These are phyloP conservation scores for Mythimna impura DNA, from an alignment of 2,888 invertebrate genomes.

Conservation along the genomic window DNA sequence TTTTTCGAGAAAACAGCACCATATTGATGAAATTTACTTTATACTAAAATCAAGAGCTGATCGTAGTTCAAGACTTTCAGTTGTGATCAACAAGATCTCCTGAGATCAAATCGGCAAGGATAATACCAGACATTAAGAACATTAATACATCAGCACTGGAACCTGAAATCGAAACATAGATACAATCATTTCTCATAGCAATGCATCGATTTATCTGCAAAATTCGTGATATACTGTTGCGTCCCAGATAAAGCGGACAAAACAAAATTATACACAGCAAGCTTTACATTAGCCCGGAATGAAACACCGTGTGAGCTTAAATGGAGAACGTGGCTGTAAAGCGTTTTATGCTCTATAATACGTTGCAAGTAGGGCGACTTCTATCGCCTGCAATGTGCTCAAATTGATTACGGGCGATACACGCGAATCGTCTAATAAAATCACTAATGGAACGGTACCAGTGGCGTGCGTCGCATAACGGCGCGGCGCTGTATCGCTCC, in stretches of 20 bases:
- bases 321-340: slow-evolving; percentile 75
- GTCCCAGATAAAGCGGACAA: slow-evolving; percentile 73
- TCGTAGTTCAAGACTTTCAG: slow-evolving; percentile 21
- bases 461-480: slow-evolving; percentile 89
- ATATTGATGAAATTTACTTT: neutral
- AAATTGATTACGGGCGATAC: slow-evolving; percentile 88
- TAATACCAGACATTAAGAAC: slow-evolving; percentile 34
- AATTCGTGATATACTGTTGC: slow-evolving; percentile 75
- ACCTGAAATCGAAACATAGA: slow-evolving; percentile 41
- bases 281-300: slow-evolving; percentile 74
- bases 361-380: slow-evolving; percentile 82
- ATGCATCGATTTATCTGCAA: slow-evolving; percentile 61
- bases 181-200: slow-evolving; percentile 49
- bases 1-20: neutral
- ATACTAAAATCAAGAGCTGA: slow-evolving; percentile 18
- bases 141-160: slow-evolving; percentile 37
- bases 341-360: slow-evolving; percentile 82
- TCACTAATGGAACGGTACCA: slow-evolving; percentile 89
- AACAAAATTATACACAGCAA: slow-evolving; percentile 77
- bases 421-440: slow-evolving; percentile 89
- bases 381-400: slow-evolving; percentile 77
- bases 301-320: slow-evolving; percentile 79
- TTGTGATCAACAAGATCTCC: slow-evolving; percentile 19
- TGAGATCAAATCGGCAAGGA: slow-evolving; percentile 22
- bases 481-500: slow-evolving; percentile 81